Conservation (phyloP, 2,113 vertebrate species). For the Pterocles burchelli region DNA sequence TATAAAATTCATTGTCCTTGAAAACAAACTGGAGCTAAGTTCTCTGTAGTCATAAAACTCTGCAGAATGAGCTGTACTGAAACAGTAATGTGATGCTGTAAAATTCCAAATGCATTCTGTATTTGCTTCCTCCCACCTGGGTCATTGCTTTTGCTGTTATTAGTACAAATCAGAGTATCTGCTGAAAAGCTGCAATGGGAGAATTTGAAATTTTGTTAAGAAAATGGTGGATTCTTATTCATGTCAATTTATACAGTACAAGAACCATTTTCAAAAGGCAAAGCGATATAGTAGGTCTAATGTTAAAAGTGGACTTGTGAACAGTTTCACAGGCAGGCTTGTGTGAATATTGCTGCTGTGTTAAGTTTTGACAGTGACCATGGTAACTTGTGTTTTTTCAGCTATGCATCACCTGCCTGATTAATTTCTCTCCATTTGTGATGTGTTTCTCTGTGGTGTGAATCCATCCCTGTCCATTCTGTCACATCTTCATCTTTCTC, state of each 20-base stretch:
- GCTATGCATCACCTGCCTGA: constrained; percentile 68
- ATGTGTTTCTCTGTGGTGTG: constrained; percentile 79
- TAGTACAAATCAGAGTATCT: neutral
- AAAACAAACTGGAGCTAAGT: neutral
- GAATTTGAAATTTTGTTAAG: neutral
- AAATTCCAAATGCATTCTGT: neutral
- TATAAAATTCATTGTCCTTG: neutral
- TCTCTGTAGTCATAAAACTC: neutral
- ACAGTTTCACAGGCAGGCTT: neutral
- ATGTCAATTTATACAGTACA: neutral
- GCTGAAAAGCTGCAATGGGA: neutral
- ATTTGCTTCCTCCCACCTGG: neutral
- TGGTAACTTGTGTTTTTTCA: constrained; percentile 77
- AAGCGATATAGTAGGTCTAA: neutral
- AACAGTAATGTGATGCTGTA: neutral
- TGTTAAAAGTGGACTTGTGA: neutral
- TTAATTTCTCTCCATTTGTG: constrained; percentile 78
- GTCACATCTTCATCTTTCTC: constrained; percentile 75
- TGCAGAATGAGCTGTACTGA: neutral
- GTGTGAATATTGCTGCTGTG: constrained; percentile 30
- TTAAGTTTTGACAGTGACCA: constrained; percentile 46
- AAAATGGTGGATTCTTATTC: neutral
- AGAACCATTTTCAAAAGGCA: neutral
- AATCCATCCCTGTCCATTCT: constrained; percentile 76
- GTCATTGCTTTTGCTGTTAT: neutral